Base-by-base conservation (phyloP, 2,888 invertebrate genomes). In the Brenthis ino region DNA sequence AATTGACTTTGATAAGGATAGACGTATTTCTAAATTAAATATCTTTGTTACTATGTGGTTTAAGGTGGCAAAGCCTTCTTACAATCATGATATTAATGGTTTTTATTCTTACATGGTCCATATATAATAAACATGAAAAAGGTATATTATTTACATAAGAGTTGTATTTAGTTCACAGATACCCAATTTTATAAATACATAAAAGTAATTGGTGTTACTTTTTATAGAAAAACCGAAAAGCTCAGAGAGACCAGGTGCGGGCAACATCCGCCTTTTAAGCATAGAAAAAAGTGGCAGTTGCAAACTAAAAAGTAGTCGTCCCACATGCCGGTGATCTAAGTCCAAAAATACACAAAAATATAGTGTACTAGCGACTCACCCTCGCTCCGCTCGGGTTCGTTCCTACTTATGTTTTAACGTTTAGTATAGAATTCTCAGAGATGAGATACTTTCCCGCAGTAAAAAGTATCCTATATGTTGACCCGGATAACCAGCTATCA, bases 231-330 rank as follows among this genome's bases (percentile, higher is more conserved):
- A 66, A 64, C 71, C 72, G 75, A 76, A 73, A 75, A 61, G 55
- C 79, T 77, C 73, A 75, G 73, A 78, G 77, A 78, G 77, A 83
- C 92, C 92, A 91, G 91, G 92, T 92, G 92, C 88, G 81, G 79
- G 80, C 79, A 77, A 84, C 86, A 89, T 90, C 91, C 90, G 88
- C 77, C 75, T 79, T 77, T 78, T 74, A 77, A 79, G 72, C 65
- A 78, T 79, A 77, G 81, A 87, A 86, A 88, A 84, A 85, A 75
- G 74, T 75, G 78, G 80, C 79, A 81, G 79, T 74, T 72, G 74
- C 67, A 61, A 69, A 55, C 56, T 51, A 69, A 57, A 60, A 54
- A 53, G 56, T 68, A 63, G 51, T 66, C 58, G 58, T 56, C 43
- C 28, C 33, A 60, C 13, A 67, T 55, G 43, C n/a, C 56, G 56